Percentiles rank a stretch among this genome's conserved stretches.
These are phyloP conservation scores for Prorops nasuta DNA, from an alignment of 1,140 invertebrate genomes.

Conservation along the genomic window DNA sequence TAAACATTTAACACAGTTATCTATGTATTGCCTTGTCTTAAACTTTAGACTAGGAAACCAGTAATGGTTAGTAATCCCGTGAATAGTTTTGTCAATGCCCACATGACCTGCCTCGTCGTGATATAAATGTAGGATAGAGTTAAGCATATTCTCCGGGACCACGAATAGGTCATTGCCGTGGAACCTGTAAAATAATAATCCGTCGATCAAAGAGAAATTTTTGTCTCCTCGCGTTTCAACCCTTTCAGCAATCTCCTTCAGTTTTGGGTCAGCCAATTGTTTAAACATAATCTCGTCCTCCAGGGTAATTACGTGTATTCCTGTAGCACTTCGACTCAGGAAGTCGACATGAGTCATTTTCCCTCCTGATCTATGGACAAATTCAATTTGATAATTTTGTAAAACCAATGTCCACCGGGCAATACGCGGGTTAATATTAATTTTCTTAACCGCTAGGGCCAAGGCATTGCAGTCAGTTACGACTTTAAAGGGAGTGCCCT, in stretches of 20 bases:
- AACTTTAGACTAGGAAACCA: slow-evolving; percentile 18
- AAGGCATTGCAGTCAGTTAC: slow-evolving; percentile 16
- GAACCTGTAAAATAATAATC: not conserved
- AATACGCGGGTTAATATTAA: slow-evolving; percentile 9
- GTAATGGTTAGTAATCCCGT: slow-evolving; percentile 9
- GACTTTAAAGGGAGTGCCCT: slow-evolving; percentile 19
- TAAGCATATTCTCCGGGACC: slow-evolving; percentile 9
- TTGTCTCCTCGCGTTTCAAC: not conserved
- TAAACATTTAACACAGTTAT: slow-evolving; percentile 24
- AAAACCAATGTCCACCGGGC: slow-evolving; percentile 23
- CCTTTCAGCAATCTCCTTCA: not conserved
- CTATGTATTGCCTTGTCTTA: slow-evolving; percentile 11
- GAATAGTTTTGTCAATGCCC: not conserved
- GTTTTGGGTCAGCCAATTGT: slow-evolving; percentile 5
- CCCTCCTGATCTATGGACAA: no score
- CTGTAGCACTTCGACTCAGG: slow-evolving; percentile 9
- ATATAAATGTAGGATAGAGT: slow-evolving; percentile 9
- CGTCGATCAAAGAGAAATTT: slow-evolving; percentile 6
- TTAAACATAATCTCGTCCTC: not conserved
- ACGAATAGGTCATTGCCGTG: slow-evolving; percentile 1
- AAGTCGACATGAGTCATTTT: slow-evolving; percentile 28
- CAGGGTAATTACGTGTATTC: slow-evolving; percentile 3
- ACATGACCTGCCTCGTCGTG: slow-evolving; percentile 20
- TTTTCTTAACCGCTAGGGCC: slow-evolving; percentile 11
- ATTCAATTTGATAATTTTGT: slow-evolving; percentile 17